phyloP scores from a whole-genome alignment of 2,113 vertebrate genomes.

The Rhinolophus sinicus region DNA sequence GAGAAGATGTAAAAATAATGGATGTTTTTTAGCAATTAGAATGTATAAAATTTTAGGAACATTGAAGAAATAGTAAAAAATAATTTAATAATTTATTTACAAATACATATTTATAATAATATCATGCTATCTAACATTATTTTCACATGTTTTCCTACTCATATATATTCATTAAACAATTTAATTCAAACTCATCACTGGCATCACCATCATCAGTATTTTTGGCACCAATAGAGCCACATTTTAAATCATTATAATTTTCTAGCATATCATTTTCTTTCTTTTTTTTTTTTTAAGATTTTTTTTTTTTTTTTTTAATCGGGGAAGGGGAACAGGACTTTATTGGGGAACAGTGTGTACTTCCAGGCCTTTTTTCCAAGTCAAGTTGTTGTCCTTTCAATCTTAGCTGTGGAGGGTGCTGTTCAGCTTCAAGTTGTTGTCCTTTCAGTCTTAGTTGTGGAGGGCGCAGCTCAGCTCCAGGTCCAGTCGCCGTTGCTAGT shows the following conservation, averaged over 20 bases:
- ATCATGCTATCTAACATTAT: not conserved
- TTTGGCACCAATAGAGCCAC: not conserved
- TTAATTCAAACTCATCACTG: not conserved
- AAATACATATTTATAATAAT: not conserved
- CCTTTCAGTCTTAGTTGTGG: too few species aligned
- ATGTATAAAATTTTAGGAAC: slow-evolving; percentile 27
- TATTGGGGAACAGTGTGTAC: too few species aligned
- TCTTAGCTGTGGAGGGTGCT: too few species aligned
- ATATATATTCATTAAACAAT: not conserved
- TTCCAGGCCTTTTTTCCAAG: too few species aligned
- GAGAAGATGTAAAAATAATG: not conserved
- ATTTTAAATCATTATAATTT: slow-evolving; percentile 31
- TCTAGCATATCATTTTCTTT: not conserved
- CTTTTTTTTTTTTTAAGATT: too few species aligned
- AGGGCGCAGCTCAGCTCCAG: too few species aligned
- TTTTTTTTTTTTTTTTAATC: too few species aligned
- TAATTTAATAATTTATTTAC: slow-evolving; percentile 21
- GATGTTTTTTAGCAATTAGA: not conserved
- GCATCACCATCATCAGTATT: not conserved
- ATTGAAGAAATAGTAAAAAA: not conserved
- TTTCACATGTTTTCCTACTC: not conserved
- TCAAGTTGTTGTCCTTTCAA: too few species aligned
- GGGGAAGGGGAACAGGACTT: too few species aligned
- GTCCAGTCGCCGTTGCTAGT: too few species aligned
- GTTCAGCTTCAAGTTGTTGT: too few species aligned